These are phyloP conservation scores for Ostrea denselamellosa DNA, from an alignment of 1,140 invertebrate genomes.

Conservation along the genomic window DNA sequence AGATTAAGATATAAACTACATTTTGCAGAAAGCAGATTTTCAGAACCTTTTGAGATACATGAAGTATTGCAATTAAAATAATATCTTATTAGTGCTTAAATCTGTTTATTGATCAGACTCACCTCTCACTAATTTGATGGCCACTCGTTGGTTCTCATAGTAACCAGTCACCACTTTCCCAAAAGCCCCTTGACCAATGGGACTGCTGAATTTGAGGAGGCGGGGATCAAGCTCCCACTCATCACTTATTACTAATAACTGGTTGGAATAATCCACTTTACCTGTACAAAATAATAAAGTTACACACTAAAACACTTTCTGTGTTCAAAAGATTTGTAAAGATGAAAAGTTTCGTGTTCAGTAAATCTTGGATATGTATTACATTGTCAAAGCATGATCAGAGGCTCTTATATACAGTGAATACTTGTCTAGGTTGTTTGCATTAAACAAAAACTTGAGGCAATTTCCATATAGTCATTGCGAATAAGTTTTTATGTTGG, in stretches of 20 bases:
- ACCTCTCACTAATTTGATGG: slow-evolving; percentile 78
- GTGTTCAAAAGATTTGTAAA: neutral
- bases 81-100: neutral
- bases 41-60: no score
- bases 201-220: slow-evolving; percentile 92
- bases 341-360: no score
- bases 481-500: no score
- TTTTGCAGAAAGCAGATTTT: neutral
- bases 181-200: slow-evolving; percentile 96
- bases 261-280: slow-evolving; percentile 74
- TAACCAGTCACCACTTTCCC: slow-evolving; percentile 81
- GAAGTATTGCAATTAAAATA: no score
- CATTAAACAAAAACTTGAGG: no score
- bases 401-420: no score
- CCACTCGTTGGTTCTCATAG: slow-evolving; percentile 73
- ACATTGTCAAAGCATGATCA: no score
- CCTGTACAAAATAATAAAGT: slow-evolving; percentile 56
- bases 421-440: no score
- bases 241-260: slow-evolving; percentile 80
- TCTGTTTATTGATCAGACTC: neutral
- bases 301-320: neutral
- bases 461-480: no score
- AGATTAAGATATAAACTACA: neutral
- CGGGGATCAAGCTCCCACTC: slow-evolving; percentile 97
- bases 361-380: no score